These are phyloP conservation scores for Cirrhinus mrigala DNA, from an alignment of 2,797 vertebrate genomes.

Conservation along the genomic window DNA sequence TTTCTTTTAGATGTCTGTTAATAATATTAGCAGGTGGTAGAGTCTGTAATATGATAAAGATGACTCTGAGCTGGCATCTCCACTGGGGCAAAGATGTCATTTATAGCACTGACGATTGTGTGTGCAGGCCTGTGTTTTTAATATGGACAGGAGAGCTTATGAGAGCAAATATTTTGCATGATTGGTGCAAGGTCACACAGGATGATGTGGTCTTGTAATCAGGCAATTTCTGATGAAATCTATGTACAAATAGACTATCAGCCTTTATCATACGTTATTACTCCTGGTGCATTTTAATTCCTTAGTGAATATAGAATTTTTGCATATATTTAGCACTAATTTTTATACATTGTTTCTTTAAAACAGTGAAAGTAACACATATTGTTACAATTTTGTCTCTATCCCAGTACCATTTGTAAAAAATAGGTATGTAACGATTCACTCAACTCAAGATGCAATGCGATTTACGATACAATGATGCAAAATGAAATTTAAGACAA, in stretches of 20 bases:
- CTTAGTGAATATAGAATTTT: background rate
- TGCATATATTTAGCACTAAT: too few relatives aligned
- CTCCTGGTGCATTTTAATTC: background rate
- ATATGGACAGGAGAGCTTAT: background rate
- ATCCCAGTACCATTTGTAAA: too few relatives aligned
- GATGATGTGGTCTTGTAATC: background rate
- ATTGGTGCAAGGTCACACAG: background rate
- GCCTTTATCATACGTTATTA: background rate
- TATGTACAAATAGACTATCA: background rate
- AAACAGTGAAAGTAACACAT: too few relatives aligned
- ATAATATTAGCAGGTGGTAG: constrained; percentile 23
- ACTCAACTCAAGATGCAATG: too few relatives aligned
- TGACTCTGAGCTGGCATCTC: background rate
- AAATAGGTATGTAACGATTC: too few relatives aligned
- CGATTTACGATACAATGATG: too few relatives aligned
- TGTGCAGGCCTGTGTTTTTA: background rate
- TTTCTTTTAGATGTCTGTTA: background rate
- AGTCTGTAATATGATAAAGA: background rate
- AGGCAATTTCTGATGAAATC: background rate
- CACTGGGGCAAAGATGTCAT: background rate
- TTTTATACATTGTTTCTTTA: too few relatives aligned
- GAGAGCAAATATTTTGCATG: background rate
- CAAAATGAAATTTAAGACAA: too few relatives aligned
- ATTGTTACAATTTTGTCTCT: too few relatives aligned
- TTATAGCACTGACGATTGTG: background rate